A percentile compares a stretch with the other conserved stretches of the same genome.
Evolutionary conservation across 2,888 invertebrate species (phyloP).

Genomic region (Idaea biselata): DNA sequence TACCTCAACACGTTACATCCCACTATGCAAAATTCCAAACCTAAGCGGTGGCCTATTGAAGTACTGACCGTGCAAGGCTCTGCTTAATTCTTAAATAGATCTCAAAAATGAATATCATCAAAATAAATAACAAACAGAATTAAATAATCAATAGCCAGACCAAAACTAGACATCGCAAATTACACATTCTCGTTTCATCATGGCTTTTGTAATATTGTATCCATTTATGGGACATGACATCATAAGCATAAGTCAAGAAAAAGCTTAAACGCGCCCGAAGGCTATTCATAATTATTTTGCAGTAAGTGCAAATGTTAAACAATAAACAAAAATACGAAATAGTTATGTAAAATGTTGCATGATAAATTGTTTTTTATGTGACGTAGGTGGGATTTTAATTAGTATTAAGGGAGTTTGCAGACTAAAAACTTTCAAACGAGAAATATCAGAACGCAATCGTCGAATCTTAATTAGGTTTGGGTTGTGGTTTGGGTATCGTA

Average conservation of each 20-base stretch:
- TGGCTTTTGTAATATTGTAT: constrained; percentile 35
- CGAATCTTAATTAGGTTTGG: not conserved
- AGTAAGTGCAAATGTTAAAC: constrained; percentile 11
- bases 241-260: constrained; percentile 35
- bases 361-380: constrained; percentile 20
- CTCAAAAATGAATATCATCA: not conserved
- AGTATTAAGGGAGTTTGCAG: constrained; percentile 6
- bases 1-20: too few relatives aligned
- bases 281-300: constrained; percentile 23
- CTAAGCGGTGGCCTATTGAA: too few relatives aligned
- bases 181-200: constrained; percentile 33
- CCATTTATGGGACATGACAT: constrained; percentile 41
- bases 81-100: not conserved
- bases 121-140: not conserved
- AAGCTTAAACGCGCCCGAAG: constrained; percentile 25
- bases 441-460: not conserved
- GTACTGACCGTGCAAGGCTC: too few relatives aligned
- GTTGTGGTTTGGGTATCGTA: not conserved
- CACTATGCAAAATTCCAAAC: too few relatives aligned
- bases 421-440: not conserved
- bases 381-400: constrained; percentile 12
- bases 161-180: constrained; percentile 22
- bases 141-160: constrained; percentile 1
- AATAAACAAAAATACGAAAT: constrained; percentile 18
- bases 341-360: constrained; percentile 20